phyloP scores from a whole-genome alignment of 2,113 vertebrate genomes.

The Polyodon spathula region DNA sequence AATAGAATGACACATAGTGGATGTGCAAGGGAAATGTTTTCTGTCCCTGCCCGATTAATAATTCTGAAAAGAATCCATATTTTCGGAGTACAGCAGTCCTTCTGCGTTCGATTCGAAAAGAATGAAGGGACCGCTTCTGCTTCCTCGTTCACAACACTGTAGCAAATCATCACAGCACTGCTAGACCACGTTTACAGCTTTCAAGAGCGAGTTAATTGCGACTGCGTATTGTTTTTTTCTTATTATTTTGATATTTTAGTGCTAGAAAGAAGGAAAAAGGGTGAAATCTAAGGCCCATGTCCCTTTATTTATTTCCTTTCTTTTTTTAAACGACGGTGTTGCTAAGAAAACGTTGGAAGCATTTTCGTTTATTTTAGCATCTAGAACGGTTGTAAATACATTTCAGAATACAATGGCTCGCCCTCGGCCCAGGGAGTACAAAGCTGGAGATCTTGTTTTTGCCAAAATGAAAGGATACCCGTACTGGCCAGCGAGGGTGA shows the following conservation, averaged over 20 bases:
- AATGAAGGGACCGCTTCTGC: constrained; percentile 17
- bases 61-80: constrained; percentile 33
- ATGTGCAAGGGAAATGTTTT: constrained; percentile 27
- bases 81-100: constrained; percentile 26
- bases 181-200: constrained; percentile 11
- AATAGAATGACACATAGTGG: constrained; percentile 52
- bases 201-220: constrained; percentile 9
- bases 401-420: constrained; percentile 70
- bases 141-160: constrained; percentile 9
- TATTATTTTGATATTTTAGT: constrained; percentile 9
- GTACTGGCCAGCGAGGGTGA: constrained; percentile 91
- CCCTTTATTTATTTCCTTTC: constrained; percentile 49
- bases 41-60: constrained; percentile 44
- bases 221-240: constrained; percentile 11
- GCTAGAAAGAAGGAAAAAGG: constrained; percentile 11
- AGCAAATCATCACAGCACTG: constrained; percentile 19
- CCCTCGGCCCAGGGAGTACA: constrained; percentile 84
- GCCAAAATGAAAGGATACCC: constrained; percentile 92
- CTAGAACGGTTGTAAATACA: too few relatives aligned
- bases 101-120: constrained; percentile 20
- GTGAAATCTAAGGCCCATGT: constrained; percentile 33
- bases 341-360: constrained; percentile 48
- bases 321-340: constrained; percentile 46
- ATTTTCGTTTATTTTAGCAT: constrained; percentile 27
- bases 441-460: constrained; percentile 86